phyloP scores from a whole-genome alignment of 2,888 invertebrate species.

The Meloe dianella region DNA sequence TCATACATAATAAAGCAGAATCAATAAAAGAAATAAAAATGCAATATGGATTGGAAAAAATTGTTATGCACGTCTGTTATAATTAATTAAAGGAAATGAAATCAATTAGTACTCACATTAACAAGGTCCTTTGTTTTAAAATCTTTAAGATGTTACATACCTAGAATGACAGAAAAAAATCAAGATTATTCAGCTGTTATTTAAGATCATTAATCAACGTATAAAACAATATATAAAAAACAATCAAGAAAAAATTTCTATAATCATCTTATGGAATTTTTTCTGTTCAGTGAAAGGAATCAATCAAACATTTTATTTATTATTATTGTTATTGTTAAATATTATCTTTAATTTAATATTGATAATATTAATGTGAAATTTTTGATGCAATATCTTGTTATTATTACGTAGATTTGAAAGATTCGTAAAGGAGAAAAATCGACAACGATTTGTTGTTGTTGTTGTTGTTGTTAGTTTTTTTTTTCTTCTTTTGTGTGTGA shows the following conservation, averaged over 20 bases:
- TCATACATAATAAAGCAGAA: neutral
- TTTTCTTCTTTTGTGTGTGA: too few relatives aligned
- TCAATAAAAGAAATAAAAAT: neutral
- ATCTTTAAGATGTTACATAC: conserved; percentile 3
- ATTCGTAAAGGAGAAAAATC: neutral
- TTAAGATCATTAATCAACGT: neutral
- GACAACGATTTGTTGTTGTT: neutral
- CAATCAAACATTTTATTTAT: neutral
- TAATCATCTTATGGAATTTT: neutral
- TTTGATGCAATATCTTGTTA: neutral
- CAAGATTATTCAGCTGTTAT: neutral
- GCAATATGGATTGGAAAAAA: neutral
- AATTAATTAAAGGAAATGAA: neutral
- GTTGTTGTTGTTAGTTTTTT: too few relatives aligned
- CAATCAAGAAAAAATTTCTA: neutral
- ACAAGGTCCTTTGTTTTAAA: neutral
- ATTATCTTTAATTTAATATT: neutral
- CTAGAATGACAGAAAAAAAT: neutral
- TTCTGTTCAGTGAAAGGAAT: conserved; percentile 1
- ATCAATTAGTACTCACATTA: conserved; percentile 4
- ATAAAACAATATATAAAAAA: neutral
- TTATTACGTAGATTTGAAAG: neutral
- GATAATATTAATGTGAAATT: neutral
- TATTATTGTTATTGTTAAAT: neutral
- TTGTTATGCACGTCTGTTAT: neutral